Percentiles rank a stretch among this genome's conserved stretches.
phyloP scores from a whole-genome alignment of 2,888 invertebrate genomes.

The Phalangium opilio region DNA sequence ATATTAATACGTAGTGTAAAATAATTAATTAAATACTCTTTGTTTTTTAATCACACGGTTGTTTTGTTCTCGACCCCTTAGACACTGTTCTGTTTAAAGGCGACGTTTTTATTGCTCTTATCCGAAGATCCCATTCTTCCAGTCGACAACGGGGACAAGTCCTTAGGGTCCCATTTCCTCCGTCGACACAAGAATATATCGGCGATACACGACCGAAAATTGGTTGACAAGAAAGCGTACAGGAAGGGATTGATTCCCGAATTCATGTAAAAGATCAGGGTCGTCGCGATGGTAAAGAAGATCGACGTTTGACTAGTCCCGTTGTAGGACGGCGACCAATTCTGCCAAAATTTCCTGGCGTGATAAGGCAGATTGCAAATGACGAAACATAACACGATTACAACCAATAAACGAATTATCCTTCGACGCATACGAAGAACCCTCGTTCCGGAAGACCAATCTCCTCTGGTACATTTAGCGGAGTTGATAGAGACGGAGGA shows the following conservation, averaged over 20 bases:
- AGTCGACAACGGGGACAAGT: too few relatives aligned
- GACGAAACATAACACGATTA: slow-evolving; percentile 74
- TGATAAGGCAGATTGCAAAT: slow-evolving; percentile 79
- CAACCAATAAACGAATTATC: slow-evolving; percentile 74
- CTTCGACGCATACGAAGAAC: slow-evolving; percentile 41
- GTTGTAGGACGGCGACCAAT: slow-evolving; percentile 54
- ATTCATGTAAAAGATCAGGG: slow-evolving; percentile 73
- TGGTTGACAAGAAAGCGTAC: slow-evolving; percentile 69
- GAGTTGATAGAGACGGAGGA: too few relatives aligned
- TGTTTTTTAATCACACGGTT: too few relatives aligned
- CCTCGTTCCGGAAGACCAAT: too few relatives aligned
- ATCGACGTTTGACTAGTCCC: slow-evolving; percentile 58
- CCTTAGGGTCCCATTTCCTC: too few relatives aligned
- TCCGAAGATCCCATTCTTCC: too few relatives aligned
- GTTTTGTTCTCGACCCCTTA: too few relatives aligned
- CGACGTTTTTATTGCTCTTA: too few relatives aligned
- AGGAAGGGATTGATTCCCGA: slow-evolving; percentile 78
- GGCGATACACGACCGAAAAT: slow-evolving; percentile 68
- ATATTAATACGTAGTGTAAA: too few relatives aligned
- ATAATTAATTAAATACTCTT: too few relatives aligned
- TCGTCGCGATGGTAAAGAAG: slow-evolving; percentile 65
- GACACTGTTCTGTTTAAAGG: too few relatives aligned
- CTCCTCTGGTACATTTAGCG: too few relatives aligned
- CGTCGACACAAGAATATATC: slow-evolving; percentile 43
- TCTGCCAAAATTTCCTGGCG: slow-evolving; percentile 71